Conservation (phyloP, 2,797 vertebrate species). For the Halcyon leucocephala region DNA sequence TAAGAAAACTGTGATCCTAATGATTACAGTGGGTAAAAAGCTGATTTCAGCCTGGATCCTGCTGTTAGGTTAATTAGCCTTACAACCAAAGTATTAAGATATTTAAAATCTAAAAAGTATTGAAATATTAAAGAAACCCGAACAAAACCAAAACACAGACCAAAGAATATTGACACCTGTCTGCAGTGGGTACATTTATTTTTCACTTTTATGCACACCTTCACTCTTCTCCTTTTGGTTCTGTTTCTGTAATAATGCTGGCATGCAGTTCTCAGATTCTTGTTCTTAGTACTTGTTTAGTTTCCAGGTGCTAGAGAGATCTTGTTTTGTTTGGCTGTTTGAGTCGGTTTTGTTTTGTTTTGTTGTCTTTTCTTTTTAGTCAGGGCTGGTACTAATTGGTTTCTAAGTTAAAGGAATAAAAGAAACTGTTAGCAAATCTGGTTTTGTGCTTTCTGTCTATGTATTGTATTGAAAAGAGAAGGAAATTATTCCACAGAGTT, state of each 20-base stretch:
- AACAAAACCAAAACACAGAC: background rate
- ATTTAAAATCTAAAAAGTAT: background rate
- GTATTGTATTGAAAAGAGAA: background rate
- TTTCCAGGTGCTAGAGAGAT: background rate
- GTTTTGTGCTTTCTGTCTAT: background rate
- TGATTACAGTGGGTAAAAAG: background rate
- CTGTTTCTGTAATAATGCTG: background rate
- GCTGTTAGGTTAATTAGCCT: slow-evolving; percentile 25
- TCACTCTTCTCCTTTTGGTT: background rate
- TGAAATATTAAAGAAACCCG: no score
- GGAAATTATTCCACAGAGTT: background rate
- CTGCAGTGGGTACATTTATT: background rate
- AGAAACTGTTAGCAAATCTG: background rate
- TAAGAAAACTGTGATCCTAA: slow-evolving; percentile 1
- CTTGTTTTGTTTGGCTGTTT: background rate
- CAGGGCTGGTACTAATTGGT: background rate
- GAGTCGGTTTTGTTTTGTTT: background rate
- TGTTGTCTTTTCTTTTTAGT: background rate
- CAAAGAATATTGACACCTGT: background rate
- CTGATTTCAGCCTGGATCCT: slow-evolving; percentile 18
- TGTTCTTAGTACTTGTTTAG: background rate
- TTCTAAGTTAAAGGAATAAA: background rate
- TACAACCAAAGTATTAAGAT: background rate
- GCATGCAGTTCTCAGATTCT: background rate
- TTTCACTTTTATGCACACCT: background rate